Base-by-base conservation (phyloP, 2,888 invertebrate genomes). In the Sinotaia quadrata region DNA sequence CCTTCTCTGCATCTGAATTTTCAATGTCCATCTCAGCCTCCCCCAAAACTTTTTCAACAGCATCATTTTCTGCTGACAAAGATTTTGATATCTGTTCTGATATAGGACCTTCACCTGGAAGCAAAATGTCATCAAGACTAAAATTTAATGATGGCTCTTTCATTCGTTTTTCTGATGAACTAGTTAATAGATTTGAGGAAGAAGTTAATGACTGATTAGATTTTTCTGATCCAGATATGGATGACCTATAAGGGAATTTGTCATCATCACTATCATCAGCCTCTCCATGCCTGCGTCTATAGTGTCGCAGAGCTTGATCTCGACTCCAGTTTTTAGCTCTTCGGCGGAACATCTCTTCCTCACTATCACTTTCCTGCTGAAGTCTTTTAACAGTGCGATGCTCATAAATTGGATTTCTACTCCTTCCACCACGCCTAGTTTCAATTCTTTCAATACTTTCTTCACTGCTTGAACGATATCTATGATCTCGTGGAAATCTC, bases 51-150 rank as follows among this genome's bases (percentile, higher is more conserved):
- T n/a, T n/a, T n/a, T n/a, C n/a, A n/a, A n/a, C n/a, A n/a, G n/a
- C n/a, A n/a, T n/a, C n/a, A n/a, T n/a, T n/a, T n/a, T n/a, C n/a
- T 41, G 29, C 4, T 27, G 4, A 31, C 29, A 44, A 18, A 15
- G 44, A 60, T 4, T 31, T 33, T 24, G 58, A 8, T 5, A 10
- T 24, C 33, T 33, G 44, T 29, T 10, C 27, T 2, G 18, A 31
- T 29, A 34, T 44, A 29, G 54, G 54, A 31, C 21, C 21, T 65
- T 65, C 65, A 29, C 65, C 65, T 29, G 65, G 65, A 36, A 65
- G 31, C 33, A 65, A 29, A 15, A 65, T 24, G 29, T 65, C 65
- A 7, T 29, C 54, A 18, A 65, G 41, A 33, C 56, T 47, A 41
- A n/a, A 65, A 54, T 12, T 24, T 24, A 36, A 65, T 10, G 36